Percentiles rank a stretch among this genome's conserved stretches.
Evolutionary conservation across 2,888 invertebrate species (phyloP).

Genomic region (Opisthograptis luteolata): DNA sequence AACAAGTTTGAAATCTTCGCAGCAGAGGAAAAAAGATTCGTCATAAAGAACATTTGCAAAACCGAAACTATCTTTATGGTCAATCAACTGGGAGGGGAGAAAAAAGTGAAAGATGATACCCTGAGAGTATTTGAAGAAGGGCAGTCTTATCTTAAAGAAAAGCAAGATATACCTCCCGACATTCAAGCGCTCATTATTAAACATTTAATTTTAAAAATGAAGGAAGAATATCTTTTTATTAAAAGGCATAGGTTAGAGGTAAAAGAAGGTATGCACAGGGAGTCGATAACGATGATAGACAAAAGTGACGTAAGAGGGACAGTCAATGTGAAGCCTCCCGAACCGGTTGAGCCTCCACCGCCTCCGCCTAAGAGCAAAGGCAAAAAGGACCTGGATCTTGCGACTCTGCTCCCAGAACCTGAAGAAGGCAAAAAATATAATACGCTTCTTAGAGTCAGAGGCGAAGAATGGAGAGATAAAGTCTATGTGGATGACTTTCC

Average conservation of each 20-base stretch:
- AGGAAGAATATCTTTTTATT: constrained; percentile 72
- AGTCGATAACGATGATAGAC: constrained; percentile 69
- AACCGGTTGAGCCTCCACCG: constrained; percentile 39
- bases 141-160: constrained; percentile 67
- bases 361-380: constrained; percentile 51
- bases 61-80: constrained; percentile 79
- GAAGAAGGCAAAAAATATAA: constrained; percentile 73
- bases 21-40: constrained; percentile 70
- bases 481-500: constrained; percentile 82
- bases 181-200: constrained; percentile 72
- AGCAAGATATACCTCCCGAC: constrained; percentile 71
- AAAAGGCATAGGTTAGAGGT: constrained; percentile 67
- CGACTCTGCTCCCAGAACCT: constrained; percentile 42
- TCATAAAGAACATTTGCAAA: constrained; percentile 75
- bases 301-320: constrained; percentile 64
- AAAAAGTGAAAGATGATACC: constrained; percentile 70
- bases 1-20: constrained; percentile 71
- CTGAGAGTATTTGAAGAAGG: constrained; percentile 74
- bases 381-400: constrained; percentile 45
- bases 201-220: constrained; percentile 73
- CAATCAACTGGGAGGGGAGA: constrained; percentile 74
- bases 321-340: constrained; percentile 49
- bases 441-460: constrained; percentile 74
- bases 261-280: constrained; percentile 64
- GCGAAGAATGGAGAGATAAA: constrained; percentile 83